These are phyloP conservation scores for Mycalesis mineus DNA, from an alignment of 2,888 invertebrate species.

Conservation along the genomic window DNA sequence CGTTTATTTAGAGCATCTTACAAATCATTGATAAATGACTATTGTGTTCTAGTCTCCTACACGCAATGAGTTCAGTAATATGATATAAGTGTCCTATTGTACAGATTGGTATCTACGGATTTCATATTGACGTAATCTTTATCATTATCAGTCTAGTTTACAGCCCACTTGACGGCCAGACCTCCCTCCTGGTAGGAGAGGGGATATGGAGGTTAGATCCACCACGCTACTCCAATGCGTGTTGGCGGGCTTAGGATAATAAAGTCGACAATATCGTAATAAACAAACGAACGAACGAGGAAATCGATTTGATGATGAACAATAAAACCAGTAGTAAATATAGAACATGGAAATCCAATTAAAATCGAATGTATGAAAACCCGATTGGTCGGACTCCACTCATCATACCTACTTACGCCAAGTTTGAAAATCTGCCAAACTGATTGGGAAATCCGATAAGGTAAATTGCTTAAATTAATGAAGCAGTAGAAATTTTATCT, in stretches of 20 bases:
- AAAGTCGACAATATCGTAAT: no score
- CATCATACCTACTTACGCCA: constrained; percentile 11
- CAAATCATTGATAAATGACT: constrained; percentile 34
- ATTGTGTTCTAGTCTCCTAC: constrained; percentile 15
- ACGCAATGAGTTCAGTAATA: not conserved
- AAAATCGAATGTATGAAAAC: not conserved
- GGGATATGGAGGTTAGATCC: no score
- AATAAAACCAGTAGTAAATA: not conserved
- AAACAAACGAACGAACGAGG: no score
- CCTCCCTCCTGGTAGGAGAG: no score
- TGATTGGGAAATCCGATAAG: constrained; percentile 3
- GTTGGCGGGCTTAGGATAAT: no score
- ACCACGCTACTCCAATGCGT: no score
- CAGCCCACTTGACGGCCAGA: no score
- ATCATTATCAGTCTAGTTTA: no score
- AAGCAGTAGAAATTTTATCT: constrained; percentile 16
- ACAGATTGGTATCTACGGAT: no score
- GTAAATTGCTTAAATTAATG: constrained; percentile 21
- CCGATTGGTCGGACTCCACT: not conserved
- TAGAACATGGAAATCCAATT: not conserved
- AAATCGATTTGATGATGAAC: no score
- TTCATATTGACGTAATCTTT: no score
- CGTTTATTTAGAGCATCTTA: constrained; percentile 39
- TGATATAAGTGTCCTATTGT: not conserved
- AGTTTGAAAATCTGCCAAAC: constrained; percentile 23